A percentile compares a stretch with the other conserved stretches of the same genome.
Evolutionary conservation across 2,113 vertebrate genomes (phyloP).

Genomic region (Macquaria australasica): DNA sequence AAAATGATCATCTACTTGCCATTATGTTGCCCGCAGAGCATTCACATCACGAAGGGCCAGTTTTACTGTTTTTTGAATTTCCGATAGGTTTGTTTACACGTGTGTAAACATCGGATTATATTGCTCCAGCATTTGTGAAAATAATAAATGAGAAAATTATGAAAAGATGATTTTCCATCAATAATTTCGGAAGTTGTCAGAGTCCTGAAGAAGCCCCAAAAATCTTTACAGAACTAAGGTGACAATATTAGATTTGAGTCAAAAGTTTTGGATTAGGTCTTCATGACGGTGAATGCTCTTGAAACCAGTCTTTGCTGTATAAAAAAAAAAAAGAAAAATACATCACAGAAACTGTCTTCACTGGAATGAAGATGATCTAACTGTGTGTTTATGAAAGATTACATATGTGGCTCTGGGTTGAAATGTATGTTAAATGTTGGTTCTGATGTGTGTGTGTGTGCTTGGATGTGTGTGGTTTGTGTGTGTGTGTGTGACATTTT

Average conservation of each 20-base stretch:
- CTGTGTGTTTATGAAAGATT: slow-evolving; percentile 62
- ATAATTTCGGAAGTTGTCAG: neutral
- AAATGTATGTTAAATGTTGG: slow-evolving; percentile 68
- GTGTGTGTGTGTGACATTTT: slow-evolving; percentile 33
- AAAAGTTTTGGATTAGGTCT: neutral
- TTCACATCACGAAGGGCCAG: slow-evolving; percentile 48
- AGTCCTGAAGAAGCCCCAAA: neutral
- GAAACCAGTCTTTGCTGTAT: slow-evolving; percentile 48
- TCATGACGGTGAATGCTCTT: slow-evolving; percentile 27
- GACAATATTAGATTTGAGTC: neutral
- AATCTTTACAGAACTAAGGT: neutral
- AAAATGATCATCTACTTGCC: slow-evolving; percentile 42
- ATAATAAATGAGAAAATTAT: neutral
- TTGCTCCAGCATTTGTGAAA: neutral
- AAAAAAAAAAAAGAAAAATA: slow-evolving; percentile 18
- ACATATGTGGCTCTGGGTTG: slow-evolving; percentile 52
- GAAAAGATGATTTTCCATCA: neutral
- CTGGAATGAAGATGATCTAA: slow-evolving; percentile 64
- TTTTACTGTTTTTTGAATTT: too few relatives aligned
- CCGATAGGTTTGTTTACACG: too few relatives aligned
- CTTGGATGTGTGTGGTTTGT: slow-evolving; percentile 32
- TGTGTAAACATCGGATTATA: neutral
- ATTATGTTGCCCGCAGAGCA: slow-evolving; percentile 24
- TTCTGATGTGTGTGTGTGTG: slow-evolving; percentile 32
- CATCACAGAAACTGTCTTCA: slow-evolving; percentile 57